Evolutionary conservation across 1,140 invertebrate species (phyloP), one percentile per base, ranked within the genome.

Genomic region (Euglossa dilemma): DNA sequence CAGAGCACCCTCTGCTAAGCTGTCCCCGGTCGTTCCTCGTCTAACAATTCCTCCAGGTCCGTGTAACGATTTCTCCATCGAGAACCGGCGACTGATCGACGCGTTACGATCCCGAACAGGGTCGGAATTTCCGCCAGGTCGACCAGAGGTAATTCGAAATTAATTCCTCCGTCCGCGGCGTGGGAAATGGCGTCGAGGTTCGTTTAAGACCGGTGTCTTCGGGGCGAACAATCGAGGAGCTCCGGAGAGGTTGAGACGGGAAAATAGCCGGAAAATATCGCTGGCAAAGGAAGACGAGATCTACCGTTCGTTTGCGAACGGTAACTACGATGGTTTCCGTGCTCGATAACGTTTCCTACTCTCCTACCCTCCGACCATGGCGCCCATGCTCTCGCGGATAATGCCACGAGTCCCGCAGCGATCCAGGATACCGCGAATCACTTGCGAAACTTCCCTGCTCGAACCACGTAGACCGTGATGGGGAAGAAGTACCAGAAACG

Each of bases 331-430:
- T 72, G 45, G 85, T 87, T 84, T 85, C 79, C 71, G 72, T 76
- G 80, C 64, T 57, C 78, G 83, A 90, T 88, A 85, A 88, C 81
- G 81, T 85, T 90, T 76, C 70, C 81, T 81, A 83, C 61, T 84
- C 66, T 79, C 71, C 23, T 50, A 25, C 56, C 8, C 6, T 14
- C 25, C 7, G n/a, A 36, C 73, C 23, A 28, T 52, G 25, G 18
- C 56, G 59, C 69, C 47, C 75, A 54, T n/a, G 14, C 7, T 12
- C 14, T 66, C 12, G 25, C 12, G 50, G 25, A 36, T 61, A 74
- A 25, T 45, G 4, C 9, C 23, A 50, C 11, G 43, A 36, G 43
- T 61, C 25, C 84, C 57, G 59, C 84, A 74, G 52, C 77, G 28
- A 54, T 43, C 52, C 16, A 52, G 85, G 59, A 77, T 72, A 63